Conservation (phyloP, 1,140 invertebrate genomes). For the Drosophila pachea region DNA sequence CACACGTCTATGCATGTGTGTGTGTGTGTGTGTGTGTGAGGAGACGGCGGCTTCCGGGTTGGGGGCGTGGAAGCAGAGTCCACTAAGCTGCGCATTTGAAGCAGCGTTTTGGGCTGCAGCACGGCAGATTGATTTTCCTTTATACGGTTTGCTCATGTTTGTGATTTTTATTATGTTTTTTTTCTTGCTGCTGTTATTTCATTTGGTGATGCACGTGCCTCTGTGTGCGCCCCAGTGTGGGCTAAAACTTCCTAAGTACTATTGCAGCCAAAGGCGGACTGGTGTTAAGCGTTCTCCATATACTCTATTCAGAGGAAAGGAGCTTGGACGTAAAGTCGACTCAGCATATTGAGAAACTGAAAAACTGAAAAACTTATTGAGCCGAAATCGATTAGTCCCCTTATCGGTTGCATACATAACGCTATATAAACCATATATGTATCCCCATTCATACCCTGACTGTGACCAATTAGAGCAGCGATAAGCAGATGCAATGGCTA, state of each 20-base stretch:
- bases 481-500: no score
- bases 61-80: not conserved
- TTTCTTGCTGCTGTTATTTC: slow-evolving; percentile 30
- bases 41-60: not conserved
- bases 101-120: slow-evolving; percentile 16
- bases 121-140: slow-evolving; percentile 68
- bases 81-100: slow-evolving; percentile 1
- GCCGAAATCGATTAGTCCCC: no score
- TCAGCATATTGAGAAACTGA: no score
- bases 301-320: not conserved
- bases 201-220: slow-evolving; percentile 1
- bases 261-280: slow-evolving; percentile 26
- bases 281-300: slow-evolving; percentile 14
- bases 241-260: slow-evolving; percentile 38
- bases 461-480: no score
- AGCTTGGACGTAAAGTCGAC: no score
- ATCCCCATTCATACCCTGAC: no score
- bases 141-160: slow-evolving; percentile 64
- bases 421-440: no score
- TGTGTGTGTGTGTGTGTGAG: no score
- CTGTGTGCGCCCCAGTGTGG: slow-evolving; percentile 2
- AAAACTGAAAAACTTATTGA: no score
- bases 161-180: slow-evolving; percentile 66
- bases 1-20: no score
- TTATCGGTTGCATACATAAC: no score